Conservation (phyloP, 2,888 invertebrate genomes). For the Pristionchus mayeri region DNA sequence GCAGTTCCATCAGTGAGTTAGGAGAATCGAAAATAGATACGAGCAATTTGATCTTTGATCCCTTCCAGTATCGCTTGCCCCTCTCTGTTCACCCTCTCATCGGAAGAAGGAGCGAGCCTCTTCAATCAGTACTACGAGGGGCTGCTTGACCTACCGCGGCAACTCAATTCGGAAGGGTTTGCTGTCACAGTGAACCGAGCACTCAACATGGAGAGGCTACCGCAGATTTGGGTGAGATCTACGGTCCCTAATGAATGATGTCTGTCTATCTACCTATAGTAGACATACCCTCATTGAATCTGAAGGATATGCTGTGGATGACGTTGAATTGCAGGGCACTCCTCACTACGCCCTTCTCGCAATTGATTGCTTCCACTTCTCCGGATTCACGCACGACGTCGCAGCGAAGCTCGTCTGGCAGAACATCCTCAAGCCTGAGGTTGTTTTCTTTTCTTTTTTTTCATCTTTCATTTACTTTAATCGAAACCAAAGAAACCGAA, state of each 20-base stretch:
- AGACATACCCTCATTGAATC: too few relatives aligned
- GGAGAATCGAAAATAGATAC: neutral
- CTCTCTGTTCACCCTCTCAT: slow-evolving; percentile 53
- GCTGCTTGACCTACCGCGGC: neutral
- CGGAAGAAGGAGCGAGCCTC: slow-evolving; percentile 39
- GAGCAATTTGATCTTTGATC: neutral
- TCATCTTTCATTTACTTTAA: neutral
- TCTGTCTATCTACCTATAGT: too few relatives aligned
- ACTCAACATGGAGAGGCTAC: slow-evolving; percentile 56
- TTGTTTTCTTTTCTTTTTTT: neutral
- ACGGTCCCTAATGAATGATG: too few relatives aligned
- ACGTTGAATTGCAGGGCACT: slow-evolving; percentile 50
- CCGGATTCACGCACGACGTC: slow-evolving; percentile 59
- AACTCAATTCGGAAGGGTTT: slow-evolving; percentile 50
- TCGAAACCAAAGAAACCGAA: too few relatives aligned
- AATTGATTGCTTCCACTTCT: slow-evolving; percentile 65
- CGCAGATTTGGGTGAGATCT: slow-evolving; percentile 51
- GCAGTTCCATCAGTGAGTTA: slow-evolving; percentile 55
- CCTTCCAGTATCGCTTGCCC: slow-evolving; percentile 56
- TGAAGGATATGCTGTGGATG: too few relatives aligned
- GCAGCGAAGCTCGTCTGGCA: slow-evolving; percentile 63
- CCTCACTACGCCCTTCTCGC: slow-evolving; percentile 61
- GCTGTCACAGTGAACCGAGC: slow-evolving; percentile 55
- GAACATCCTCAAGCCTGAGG: slow-evolving; percentile 53
- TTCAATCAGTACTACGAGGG: neutral